Evolutionary conservation across 2,888 invertebrate genomes (phyloP).

Genomic region (Microctonus aethiopoides): DNA sequence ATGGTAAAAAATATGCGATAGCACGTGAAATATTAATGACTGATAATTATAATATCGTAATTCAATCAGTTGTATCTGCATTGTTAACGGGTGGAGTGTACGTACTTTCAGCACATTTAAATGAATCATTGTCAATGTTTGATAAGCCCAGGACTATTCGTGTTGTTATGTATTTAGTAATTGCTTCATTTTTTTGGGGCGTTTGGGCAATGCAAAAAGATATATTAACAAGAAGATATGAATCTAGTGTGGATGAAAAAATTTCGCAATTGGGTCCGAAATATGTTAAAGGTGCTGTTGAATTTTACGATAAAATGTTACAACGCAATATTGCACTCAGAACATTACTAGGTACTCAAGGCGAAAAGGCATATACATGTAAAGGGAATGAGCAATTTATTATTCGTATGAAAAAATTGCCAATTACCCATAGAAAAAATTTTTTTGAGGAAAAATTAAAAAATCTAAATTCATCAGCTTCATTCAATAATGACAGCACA

Average conservation of each 20-base stretch:
- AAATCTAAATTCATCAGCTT: constrained; percentile 45
- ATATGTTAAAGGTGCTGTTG: constrained; percentile 79
- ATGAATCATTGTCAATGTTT: constrained; percentile 71
- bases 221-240: constrained; percentile 73
- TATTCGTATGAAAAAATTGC: constrained; percentile 74
- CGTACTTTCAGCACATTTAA: constrained; percentile 59
- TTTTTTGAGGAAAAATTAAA: constrained; percentile 73
- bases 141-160: constrained; percentile 69
- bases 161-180: constrained; percentile 69
- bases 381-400: constrained; percentile 78
- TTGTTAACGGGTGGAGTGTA: constrained; percentile 11
- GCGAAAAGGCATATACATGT: constrained; percentile 73
- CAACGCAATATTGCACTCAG: constrained; percentile 80
- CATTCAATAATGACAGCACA: too few relatives aligned
- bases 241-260: constrained; percentile 73
- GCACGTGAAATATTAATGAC: constrained; percentile 79
- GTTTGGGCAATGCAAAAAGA: constrained; percentile 77
- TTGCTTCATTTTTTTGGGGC: constrained; percentile 71
- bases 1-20: constrained; percentile 84
- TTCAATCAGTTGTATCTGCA: constrained; percentile 69
- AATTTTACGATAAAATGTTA: constrained; percentile 80
- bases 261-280: constrained; percentile 73
- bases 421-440: constrained; percentile 75
- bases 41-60: constrained; percentile 71
- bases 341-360: constrained; percentile 73